Evolutionary conservation across 2,797 vertebrate species (phyloP), one percentile per base, ranked within the genome.

Genomic region (Danio choprae): DNA sequence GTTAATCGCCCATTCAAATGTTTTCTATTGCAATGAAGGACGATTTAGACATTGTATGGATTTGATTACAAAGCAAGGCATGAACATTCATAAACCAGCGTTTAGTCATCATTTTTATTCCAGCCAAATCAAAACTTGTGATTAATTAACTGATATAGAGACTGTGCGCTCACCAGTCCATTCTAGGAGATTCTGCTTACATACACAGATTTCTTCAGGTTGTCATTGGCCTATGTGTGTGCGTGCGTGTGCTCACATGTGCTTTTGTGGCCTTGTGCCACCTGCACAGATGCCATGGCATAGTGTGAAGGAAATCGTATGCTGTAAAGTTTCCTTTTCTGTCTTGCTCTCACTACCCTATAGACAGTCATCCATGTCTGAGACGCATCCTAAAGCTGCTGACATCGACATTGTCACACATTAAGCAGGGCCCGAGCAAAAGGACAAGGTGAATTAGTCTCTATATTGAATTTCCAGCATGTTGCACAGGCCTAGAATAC

Each of bases 341-440:
- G 40, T 43, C 36, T 71, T 3, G 29, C 38, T 71, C 11, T 8
- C 12, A 1, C 22, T 36, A 5, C 8, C 16, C 10, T 43, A 20
- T 70, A 53, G 50, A n/a, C 10, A 7, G 16, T 16, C 55, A 50
- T 36, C 4, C 12, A 43, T 22, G 18, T 22, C 53, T 71, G 70
- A 56, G 51, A 75, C 5, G 13, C 69, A 20, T 43, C n/a, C 18
- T 22, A 8, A 43, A 72, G 51, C 38, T 72, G 69, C 69, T 72
- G 69, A 72, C 69, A 72, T 72, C 69, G 56, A 56, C 51, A 16
- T 9, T 72, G 51, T 72, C 69, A 71, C 51, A 56, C 69, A 71
- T 71, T 71, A 43, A 15, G 51, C 69, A 56, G 51, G 51, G 51
- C 51, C 38, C 22, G 51, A 72, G 69, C 38, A 16, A 51, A 56